Percentiles rank a stretch among this genome's conserved stretches.
Conservation (phyloP, 2,888 invertebrate genomes). For the Tipula confusa region DNA sequence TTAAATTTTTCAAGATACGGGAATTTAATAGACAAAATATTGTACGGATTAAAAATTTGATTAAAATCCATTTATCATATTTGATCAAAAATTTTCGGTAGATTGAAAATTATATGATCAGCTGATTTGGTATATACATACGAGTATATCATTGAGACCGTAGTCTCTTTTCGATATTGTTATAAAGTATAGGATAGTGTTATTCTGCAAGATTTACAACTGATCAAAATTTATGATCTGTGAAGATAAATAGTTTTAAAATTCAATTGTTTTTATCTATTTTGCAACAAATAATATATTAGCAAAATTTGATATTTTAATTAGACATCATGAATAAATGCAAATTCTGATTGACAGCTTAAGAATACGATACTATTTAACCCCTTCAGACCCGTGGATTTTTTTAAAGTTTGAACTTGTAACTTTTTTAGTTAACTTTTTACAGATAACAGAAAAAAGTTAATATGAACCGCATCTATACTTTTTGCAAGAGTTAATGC, state of each 20-base stretch:
- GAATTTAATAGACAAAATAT: background rate
- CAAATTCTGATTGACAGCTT: background rate
- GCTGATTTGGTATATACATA: background rate
- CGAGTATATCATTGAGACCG: background rate
- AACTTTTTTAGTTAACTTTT: too few relatives aligned
- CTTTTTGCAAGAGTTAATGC: too few relatives aligned
- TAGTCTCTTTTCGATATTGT: background rate
- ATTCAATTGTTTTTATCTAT: background rate
- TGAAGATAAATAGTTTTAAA: background rate
- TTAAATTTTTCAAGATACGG: background rate
- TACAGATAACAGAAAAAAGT: too few relatives aligned
- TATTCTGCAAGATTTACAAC: background rate
- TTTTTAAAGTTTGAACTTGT: too few relatives aligned
- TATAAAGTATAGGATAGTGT: background rate
- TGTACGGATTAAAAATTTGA: background rate
- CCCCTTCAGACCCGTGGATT: too few relatives aligned
- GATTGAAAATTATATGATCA: background rate
- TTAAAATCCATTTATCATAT: slow-evolving; percentile 20
- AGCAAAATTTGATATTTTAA: background rate
- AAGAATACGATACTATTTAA: background rate
- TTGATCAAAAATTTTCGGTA: background rate
- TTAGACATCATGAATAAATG: background rate
- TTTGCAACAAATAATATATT: background rate
- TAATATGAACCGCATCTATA: too few relatives aligned
- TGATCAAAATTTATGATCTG: slow-evolving; percentile 25